These are phyloP conservation scores for Drosophila repleta DNA, from an alignment of 1,140 invertebrate species.

Conservation along the genomic window DNA sequence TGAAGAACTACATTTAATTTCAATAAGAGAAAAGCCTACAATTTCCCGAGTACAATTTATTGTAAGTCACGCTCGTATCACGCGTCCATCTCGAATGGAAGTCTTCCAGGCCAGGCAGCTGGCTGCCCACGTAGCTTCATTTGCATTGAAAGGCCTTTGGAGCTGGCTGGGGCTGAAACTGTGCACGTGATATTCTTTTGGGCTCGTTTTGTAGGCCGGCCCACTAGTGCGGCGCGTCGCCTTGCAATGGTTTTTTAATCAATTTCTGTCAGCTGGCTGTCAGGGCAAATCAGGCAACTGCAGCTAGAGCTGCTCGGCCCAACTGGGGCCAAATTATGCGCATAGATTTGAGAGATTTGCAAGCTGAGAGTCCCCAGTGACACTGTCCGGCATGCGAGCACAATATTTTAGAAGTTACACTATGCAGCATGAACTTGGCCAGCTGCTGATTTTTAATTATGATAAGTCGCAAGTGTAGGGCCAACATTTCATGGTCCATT, in stretches of 20 bases:
- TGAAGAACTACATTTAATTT: too few species aligned
- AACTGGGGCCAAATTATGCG: constrained; percentile 48
- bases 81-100: constrained; percentile 34
- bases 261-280: constrained; percentile 79
- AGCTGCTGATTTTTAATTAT: constrained; percentile 76
- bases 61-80: neutral
- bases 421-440: constrained; percentile 49
- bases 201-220: constrained; percentile 54
- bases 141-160: constrained; percentile 42
- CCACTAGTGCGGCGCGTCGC: constrained; percentile 44
- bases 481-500: constrained; percentile 42
- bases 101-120: constrained; percentile 32
- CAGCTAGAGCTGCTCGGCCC: constrained; percentile 16
- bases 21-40: too few species aligned
- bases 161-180: constrained; percentile 31
- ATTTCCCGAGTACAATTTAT: neutral
- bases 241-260: constrained; percentile 68
- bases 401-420: constrained; percentile 29
- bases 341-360: constrained; percentile 51
- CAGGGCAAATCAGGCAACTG: constrained; percentile 59
- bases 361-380: constrained; percentile 14
- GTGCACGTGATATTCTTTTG: constrained; percentile 62
- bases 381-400: constrained; percentile 50
- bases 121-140: constrained; percentile 38
- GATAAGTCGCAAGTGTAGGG: constrained; percentile 60